A percentile compares a stretch with the other conserved stretches of the same genome.
Evolutionary conservation across 2,113 vertebrate species (phyloP).

Genomic region (Zosterops japonicus): DNA sequence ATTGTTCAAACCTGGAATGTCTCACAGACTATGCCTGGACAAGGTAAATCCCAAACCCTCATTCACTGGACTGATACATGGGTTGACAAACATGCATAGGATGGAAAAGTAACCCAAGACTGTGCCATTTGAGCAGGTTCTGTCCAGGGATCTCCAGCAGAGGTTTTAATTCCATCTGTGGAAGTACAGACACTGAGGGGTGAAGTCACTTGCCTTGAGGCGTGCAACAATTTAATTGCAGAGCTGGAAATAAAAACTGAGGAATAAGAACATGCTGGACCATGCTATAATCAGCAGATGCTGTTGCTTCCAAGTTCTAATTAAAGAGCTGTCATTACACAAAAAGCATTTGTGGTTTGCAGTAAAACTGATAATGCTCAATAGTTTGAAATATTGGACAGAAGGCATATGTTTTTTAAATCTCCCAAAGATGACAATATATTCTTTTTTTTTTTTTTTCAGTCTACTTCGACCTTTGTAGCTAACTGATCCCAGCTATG

Average conservation of each 20-base stretch:
- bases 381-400: not conserved
- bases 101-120: not conserved
- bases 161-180: not conserved
- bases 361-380: constrained; percentile 48
- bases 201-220: constrained; percentile 59
- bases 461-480: not conserved
- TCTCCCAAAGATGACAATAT: not conserved
- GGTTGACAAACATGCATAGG: not conserved
- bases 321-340: constrained; percentile 53
- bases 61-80: not conserved
- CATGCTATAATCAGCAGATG: constrained; percentile 41
- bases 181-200: not conserved
- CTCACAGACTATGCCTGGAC: not conserved
- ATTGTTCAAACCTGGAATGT: constrained; percentile 36
- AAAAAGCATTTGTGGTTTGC: constrained; percentile 40
- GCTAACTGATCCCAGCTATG: not conserved
- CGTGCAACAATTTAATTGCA: constrained; percentile 7
- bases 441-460: not conserved
- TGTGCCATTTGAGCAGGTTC: not conserved
- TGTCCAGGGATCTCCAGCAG: not conserved
- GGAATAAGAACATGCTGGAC: constrained; percentile 41
- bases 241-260: constrained; percentile 55
- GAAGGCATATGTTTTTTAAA: not conserved
- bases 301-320: constrained; percentile 53
- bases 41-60: not conserved